These are phyloP conservation scores for Nothobranchius furzeri DNA, from an alignment of 2,113 vertebrate species.

Conservation along the genomic window DNA sequence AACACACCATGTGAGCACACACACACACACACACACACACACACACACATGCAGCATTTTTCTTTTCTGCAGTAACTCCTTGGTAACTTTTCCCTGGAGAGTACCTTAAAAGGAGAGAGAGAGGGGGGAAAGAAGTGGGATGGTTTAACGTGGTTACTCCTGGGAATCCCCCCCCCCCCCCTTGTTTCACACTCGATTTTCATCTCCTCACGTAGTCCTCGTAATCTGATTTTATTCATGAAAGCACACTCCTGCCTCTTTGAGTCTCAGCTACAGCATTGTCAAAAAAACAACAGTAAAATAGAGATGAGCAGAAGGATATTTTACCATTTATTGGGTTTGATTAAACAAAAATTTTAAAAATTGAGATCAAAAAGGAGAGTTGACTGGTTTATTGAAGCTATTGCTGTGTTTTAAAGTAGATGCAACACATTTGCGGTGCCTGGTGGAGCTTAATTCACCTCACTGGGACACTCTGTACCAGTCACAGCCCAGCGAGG, in stretches of 20 bases:
- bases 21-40: background rate
- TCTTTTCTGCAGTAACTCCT: background rate
- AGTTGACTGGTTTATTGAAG: background rate
- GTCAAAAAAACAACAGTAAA: conserved; percentile 14
- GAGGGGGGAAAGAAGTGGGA: conserved; percentile 12
- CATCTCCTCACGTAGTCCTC: conserved; percentile 39
- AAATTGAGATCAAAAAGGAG: conserved; percentile 8
- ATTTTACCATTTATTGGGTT: background rate
- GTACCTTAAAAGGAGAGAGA: conserved; percentile 61
- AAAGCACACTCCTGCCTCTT: conserved; percentile 52
- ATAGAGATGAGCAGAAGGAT: background rate
- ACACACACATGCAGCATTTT: conserved; percentile 10
- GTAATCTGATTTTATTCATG: conserved; percentile 77
- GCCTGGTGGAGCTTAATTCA: conserved; percentile 46
- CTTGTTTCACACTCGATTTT: background rate
- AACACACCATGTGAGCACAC: conserved; percentile 2
- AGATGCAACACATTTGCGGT: conserved; percentile 41
- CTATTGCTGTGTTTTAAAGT: conserved; percentile 14
- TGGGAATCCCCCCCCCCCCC: conserved; percentile 28
- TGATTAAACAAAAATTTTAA: conserved; percentile 5
- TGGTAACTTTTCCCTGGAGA: conserved; percentile 31
- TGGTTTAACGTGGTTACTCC: conserved; percentile 45
- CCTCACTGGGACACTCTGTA: conserved; percentile 21
- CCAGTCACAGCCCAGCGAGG: conserved; percentile 16
- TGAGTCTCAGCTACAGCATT: conserved; percentile 22